A percentile compares a stretch with the other conserved stretches of the same genome.
Evolutionary conservation across 2,888 invertebrate species (phyloP).

Genomic region (Chrysomela aeneicollis): DNA sequence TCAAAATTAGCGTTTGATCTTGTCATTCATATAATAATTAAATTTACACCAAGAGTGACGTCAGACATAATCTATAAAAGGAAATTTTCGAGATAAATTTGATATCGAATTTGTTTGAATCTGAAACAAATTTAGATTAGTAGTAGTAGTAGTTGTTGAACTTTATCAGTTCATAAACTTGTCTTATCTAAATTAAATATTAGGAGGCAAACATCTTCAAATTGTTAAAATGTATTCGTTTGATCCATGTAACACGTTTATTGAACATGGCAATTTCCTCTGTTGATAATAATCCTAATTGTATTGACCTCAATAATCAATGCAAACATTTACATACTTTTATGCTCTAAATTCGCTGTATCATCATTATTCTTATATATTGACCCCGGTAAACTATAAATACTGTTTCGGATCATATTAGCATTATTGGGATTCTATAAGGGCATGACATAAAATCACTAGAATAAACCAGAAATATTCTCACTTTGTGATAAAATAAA

Average conservation of each 20-base stretch:
- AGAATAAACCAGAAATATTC: too few species aligned
- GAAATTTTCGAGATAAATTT: too few species aligned
- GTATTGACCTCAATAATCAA: background rate
- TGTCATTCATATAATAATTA: too few species aligned
- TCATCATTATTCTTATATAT: too few species aligned
- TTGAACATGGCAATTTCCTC: background rate
- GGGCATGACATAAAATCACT: too few species aligned
- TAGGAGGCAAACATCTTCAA: background rate
- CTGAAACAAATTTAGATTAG: too few species aligned
- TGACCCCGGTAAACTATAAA: too few species aligned
- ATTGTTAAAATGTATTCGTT: background rate
- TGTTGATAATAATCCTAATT: background rate
- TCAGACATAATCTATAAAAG: background rate
- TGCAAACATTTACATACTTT: too few species aligned
- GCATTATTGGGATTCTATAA: too few species aligned
- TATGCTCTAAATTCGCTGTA: background rate
- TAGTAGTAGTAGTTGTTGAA: background rate
- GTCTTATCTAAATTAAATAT: background rate
- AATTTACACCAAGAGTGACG: background rate
- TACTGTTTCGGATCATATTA: too few species aligned
- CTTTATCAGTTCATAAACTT: background rate
- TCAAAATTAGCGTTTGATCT: background rate
- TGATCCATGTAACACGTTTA: background rate
- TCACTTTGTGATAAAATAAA: too few species aligned
- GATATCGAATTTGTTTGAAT: too few species aligned